Conservation (phyloP, 53 echinoderm and acorn worm species). For the Astropecten irregularis region DNA sequence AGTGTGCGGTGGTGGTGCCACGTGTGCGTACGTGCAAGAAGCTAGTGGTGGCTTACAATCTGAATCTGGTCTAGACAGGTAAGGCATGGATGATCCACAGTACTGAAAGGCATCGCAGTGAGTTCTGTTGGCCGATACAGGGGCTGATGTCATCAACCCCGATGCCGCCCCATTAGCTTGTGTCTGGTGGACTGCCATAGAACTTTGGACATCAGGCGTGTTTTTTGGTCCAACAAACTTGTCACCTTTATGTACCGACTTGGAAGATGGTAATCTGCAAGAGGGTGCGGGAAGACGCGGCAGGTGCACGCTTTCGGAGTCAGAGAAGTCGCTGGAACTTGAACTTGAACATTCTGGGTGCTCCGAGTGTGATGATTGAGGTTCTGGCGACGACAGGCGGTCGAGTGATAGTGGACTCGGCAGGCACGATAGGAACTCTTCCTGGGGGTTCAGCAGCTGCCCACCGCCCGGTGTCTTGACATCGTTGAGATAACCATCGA, state of each 20-base stretch:
- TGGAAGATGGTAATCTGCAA: too few relatives aligned
- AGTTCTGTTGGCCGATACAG: neutral
- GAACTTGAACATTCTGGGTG: conserved; percentile 15
- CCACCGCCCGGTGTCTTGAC: neutral
- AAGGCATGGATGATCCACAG: neutral
- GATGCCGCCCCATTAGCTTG: too few relatives aligned
- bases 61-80: neutral
- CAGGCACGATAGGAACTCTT: neutral
- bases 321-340: conserved; percentile 34
- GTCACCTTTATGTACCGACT: too few relatives aligned
- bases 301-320: conserved; percentile 28
- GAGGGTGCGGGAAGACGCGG: too few relatives aligned
- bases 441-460: neutral
- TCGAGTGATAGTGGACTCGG: conserved; percentile 50
- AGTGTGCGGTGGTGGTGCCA: neutral
- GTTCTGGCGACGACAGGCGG: conserved; percentile 57
- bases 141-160: neutral
- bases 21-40: neutral
- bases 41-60: neutral
- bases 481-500: neutral
- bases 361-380: conserved; percentile 31
- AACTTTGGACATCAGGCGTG: too few relatives aligned
- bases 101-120: neutral
- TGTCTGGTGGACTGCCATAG: too few relatives aligned
- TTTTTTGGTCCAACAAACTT: too few relatives aligned